These are phyloP conservation scores for Megaceryle maxima DNA, from an alignment of 2,113 vertebrate species.

Conservation along the genomic window DNA sequence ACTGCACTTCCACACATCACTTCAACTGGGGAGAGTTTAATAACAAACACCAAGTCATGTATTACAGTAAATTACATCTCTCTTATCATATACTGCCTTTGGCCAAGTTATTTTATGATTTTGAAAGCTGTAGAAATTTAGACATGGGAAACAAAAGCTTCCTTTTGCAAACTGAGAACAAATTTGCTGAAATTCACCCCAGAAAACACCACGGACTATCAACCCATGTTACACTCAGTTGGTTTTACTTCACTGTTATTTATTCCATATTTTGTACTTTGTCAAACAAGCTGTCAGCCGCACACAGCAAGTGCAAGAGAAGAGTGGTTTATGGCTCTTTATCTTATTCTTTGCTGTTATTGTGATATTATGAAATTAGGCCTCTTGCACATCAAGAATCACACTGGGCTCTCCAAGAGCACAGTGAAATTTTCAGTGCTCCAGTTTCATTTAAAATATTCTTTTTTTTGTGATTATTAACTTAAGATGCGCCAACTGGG, in stretches of 20 bases:
- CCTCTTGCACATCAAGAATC: background rate
- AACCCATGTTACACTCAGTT: background rate
- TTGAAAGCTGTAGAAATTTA: background rate
- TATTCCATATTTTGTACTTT: background rate
- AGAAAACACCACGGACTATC: background rate
- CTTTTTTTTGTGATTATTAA: background rate
- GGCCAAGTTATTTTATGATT: background rate
- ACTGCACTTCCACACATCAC: background rate
- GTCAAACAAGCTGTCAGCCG: background rate
- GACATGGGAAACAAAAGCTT: background rate
- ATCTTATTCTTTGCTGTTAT: background rate
- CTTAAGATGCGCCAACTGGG: background rate
- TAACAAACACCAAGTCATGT: background rate
- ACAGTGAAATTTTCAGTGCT: background rate
- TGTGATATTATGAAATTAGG: background rate
- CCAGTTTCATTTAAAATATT: background rate
- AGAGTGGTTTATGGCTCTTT: background rate
- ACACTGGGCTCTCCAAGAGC: background rate
- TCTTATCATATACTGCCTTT: background rate
- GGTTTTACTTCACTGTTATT: background rate
- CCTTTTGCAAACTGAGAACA: background rate
- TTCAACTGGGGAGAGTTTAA: background rate
- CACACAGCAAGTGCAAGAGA: background rate
- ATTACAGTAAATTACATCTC: slow-evolving; percentile 5
- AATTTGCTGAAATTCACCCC: background rate